Base-by-base conservation (phyloP, 35 echinoderm and acorn worm species). In the Antedon bifida region DNA sequence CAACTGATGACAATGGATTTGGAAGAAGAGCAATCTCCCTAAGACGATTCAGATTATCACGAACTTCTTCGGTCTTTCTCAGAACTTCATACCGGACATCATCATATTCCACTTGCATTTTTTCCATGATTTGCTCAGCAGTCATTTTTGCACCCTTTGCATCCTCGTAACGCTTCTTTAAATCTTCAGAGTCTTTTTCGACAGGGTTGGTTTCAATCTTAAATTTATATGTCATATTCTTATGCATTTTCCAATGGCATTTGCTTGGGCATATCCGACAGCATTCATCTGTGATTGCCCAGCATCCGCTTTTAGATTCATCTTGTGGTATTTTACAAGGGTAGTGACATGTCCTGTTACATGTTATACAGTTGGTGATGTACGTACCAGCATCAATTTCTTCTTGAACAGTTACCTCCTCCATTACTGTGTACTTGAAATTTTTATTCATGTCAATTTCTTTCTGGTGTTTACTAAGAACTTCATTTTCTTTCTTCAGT, bases 161-260 rank as follows among this genome's bases (percentile, higher is more conserved):
- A 13, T 88, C 85, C 42, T 91, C 36, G 39, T 91, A 91, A 30
- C 85, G 85, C 0, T 81, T 75, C 74, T 91, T 34, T 19, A 91
- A 73, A 17, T 91, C 85, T 26, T 39, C 79, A 74, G 79, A 46
- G 13, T 78, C 83, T 29, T 79, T 79, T 31, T 29, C 45, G 29
- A 77, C 78, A 13, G 16, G 82, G 32, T 87, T 80, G 5, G 33
- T 77, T 74, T 87, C 44, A 28, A 82, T 74, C 14, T 87, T 85
- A 78, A 87, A 91, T 34, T 46, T 91, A 74, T 91, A 91, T 12
- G 30, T 77, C 89, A 82, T 79, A 78, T 91, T 91, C 19, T 82
- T 82, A 74, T 91, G 89, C 7, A 87, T 74, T 36, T 91, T 38
- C 89, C 89, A 91, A 0, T 78, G 23, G 75, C 89, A 91, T 26